Evolutionary conservation across 2,888 invertebrate genomes (phyloP), one percentile per base, ranked within the genome.

Genomic region (Papilio elwesi): DNA sequence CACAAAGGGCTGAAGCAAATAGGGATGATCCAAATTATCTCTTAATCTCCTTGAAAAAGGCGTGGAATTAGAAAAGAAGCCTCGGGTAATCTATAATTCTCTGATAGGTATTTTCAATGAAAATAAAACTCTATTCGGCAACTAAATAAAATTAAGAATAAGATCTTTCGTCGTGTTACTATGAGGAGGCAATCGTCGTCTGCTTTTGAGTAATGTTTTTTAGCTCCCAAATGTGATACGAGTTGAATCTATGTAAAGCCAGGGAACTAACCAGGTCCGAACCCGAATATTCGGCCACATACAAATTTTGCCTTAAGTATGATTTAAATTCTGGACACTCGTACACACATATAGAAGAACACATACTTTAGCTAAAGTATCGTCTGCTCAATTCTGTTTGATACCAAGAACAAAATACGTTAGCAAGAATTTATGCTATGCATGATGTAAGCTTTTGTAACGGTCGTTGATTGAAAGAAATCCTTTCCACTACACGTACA

Each of bases 21-120:
- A 62, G 63, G 51, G 52, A 68, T 12, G 16, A 49, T 63, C 38
- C 47, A 57, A 55, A 49, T 38, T 38, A 48, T 26, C 62, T 68
- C 49, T 55, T 48, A 72, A 68, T 72, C 53, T 49, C n/a, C 38
- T 72, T 72, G 64, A 64, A 55, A n/a, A 38, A 69, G 49, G 36
- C 36, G 55, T 65, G 55, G 55, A 49, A 68, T 57, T 55, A 49
- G 13, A 55, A 64, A 52, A 63, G 63, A 72, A 64, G 55, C 68
- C 55, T 10, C 49, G 10, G 16, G 48, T 48, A 72, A 70, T 70
- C 49, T 26, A 43, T 26, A 13, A 53, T 65, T 13, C 13, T n/a
- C 38, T 26, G 11, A 8, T 65, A 59, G 6, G 16, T 68, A 51
- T 51, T 69, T 38, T 52, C 12, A 62, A 16, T 15, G n/a, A 38